These are phyloP conservation scores for Dicranocentrus wangi DNA, from an alignment of 2,888 invertebrate genomes.

Conservation along the genomic window DNA sequence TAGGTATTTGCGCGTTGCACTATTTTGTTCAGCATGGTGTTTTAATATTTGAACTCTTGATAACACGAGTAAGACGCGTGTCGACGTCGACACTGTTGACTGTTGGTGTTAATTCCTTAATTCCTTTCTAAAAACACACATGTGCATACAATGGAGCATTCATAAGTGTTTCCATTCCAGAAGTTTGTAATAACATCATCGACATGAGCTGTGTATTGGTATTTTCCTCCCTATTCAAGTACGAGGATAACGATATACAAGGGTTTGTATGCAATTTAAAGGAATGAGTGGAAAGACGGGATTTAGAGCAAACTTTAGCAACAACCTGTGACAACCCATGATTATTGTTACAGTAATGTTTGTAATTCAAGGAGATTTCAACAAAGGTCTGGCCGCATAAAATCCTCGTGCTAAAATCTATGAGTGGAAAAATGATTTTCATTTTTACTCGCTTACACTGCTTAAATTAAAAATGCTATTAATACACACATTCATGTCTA, in stretches of 20 bases:
- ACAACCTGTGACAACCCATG: constrained; percentile 15
- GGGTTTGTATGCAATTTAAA: too few relatives aligned
- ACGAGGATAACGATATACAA: too few relatives aligned
- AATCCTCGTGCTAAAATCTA: neutral
- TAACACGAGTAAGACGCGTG: neutral
- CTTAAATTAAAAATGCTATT: constrained; percentile 2
- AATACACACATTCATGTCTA: too few relatives aligned
- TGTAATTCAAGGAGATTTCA: constrained; percentile 47
- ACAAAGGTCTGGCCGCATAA: neutral
- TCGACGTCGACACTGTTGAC: too few relatives aligned
- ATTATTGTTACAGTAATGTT: constrained; percentile 38
- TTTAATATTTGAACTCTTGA: neutral
- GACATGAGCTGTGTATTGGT: neutral
- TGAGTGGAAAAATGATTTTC: neutral
- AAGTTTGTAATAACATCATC: neutral
- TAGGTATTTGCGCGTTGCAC: too few relatives aligned
- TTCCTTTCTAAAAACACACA: neutral
- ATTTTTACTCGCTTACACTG: neutral
- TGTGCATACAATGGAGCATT: neutral
- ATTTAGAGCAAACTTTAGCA: neutral
- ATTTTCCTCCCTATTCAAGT: neutral
- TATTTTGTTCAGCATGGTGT: too few relatives aligned
- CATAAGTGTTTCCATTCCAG: too few relatives aligned
- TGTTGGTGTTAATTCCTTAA: too few relatives aligned
- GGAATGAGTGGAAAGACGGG: neutral